Evolutionary conservation across 1,140 invertebrate species (phyloP).

Genomic region (Tetranychus urticae): DNA sequence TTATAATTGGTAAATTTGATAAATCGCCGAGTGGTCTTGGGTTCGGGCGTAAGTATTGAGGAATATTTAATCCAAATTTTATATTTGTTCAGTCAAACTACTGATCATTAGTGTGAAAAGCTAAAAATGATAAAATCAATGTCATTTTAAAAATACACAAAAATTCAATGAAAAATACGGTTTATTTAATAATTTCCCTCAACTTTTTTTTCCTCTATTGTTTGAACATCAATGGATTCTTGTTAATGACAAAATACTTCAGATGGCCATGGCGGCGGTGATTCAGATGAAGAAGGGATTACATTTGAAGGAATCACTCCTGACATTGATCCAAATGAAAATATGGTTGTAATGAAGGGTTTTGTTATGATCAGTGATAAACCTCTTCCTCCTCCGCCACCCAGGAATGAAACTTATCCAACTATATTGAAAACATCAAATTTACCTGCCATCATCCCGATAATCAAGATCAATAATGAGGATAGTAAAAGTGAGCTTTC

Average conservation of each 20-base stretch:
- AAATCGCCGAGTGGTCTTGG: not conserved
- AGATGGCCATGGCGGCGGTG: not conserved
- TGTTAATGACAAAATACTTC: not conserved
- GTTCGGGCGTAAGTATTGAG: too few relatives aligned
- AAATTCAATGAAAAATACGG: too few relatives aligned
- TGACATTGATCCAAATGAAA: slow-evolving; percentile 1
- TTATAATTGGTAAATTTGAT: not conserved
- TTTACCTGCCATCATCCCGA: not conserved
- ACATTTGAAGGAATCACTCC: slow-evolving; percentile 4
- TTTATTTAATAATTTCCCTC: too few relatives aligned
- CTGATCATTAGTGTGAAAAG: too few relatives aligned
- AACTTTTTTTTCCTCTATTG: too few relatives aligned
- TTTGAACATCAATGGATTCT: not conserved
- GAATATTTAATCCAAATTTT: too few relatives aligned
- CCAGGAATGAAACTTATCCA: not conserved
- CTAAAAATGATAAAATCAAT: too few relatives aligned
- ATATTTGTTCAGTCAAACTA: too few relatives aligned
- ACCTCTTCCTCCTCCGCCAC: not conserved
- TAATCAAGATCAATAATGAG: not conserved
- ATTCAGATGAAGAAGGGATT: slow-evolving; percentile 3
- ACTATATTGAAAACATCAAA: not conserved
- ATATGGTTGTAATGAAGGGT: slow-evolving; percentile 6
- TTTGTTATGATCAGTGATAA: slow-evolving; percentile 1
- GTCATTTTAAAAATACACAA: too few relatives aligned
- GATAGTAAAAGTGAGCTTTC: not conserved